Evolutionary conservation across 1,140 invertebrate genomes (phyloP).

Genomic region (Neotoxoptera formosana): DNA sequence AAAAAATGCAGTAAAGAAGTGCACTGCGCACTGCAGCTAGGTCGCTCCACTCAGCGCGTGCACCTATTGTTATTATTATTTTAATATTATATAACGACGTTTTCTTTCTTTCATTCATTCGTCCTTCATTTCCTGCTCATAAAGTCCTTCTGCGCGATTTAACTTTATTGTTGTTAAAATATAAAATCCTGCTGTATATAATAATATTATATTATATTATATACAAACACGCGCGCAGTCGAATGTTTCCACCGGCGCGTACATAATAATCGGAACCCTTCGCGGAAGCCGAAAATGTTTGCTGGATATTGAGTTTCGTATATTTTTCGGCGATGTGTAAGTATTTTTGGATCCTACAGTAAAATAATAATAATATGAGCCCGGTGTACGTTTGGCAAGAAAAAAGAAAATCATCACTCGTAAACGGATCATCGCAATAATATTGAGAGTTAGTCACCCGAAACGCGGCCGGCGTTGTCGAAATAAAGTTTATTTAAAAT

Average conservation of each 20-base stretch:
- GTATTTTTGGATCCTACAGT: not conserved
- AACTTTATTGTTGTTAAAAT: conserved; percentile 23
- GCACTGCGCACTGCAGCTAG: not conserved
- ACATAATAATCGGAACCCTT: not conserved
- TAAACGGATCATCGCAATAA: not conserved
- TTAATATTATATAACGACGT: not conserved
- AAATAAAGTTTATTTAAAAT: conserved; percentile 4
- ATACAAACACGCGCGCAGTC: not conserved
- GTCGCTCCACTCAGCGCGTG: not conserved
- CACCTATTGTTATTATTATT: not conserved
- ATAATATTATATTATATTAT: not conserved
- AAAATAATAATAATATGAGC: not conserved
- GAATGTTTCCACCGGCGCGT: not conserved
- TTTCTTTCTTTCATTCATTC: not conserved
- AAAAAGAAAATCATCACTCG: not conserved
- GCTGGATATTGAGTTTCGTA: not conserved
- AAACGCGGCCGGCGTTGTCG: not conserved
- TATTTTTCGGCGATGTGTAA: not conserved
- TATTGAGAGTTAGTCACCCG: not conserved
- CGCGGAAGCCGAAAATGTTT: not conserved
- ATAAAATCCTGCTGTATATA: not conserved
- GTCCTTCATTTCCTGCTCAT: not conserved
- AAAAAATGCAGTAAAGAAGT: not conserved
- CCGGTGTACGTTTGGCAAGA: not conserved
- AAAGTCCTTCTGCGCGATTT: not conserved